Percentiles rank a stretch among this genome's conserved stretches.
These are phyloP conservation scores for Lacerta bilineata DNA, from an alignment of 2,797 vertebrate genomes.

Conservation along the genomic window DNA sequence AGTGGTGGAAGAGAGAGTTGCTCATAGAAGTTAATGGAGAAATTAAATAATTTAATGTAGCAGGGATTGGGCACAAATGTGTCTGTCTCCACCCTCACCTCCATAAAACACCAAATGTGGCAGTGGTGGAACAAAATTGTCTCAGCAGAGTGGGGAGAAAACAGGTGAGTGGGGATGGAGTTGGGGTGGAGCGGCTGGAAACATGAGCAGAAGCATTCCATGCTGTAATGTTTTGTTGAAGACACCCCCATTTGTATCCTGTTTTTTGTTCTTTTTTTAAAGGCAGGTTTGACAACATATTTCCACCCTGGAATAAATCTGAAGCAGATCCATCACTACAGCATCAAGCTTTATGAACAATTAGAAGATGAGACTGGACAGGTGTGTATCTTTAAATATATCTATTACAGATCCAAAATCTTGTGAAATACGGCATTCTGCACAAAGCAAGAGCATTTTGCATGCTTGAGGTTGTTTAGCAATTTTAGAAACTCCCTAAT, in stretches of 20 bases:
- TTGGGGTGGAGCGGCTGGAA: background rate
- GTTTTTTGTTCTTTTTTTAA: constrained; percentile 52
- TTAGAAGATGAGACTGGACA: constrained; percentile 96
- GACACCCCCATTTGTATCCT: background rate
- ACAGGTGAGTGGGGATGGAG: too few species aligned
- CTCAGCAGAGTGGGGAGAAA: too few species aligned
- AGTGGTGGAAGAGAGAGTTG: too few species aligned
- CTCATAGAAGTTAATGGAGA: too few species aligned
- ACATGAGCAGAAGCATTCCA: background rate
- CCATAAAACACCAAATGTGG: background rate
- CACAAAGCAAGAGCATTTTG: background rate
- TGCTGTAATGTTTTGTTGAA: background rate
- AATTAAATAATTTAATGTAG: too few species aligned
- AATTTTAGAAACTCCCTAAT: too few species aligned
- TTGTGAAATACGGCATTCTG: constrained; percentile 3
- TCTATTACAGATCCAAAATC: constrained; percentile 17
- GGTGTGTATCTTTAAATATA: constrained; percentile 78
- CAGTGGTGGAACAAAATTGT: background rate
- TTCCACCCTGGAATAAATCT: constrained; percentile 98
- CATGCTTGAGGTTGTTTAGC: background rate
- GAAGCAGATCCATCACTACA: constrained; percentile 96
- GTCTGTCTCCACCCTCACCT: too few species aligned
- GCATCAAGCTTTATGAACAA: constrained; percentile 93
- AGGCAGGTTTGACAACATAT: constrained; percentile 97
- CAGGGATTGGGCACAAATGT: too few species aligned